Percentiles rank a stretch among this genome's conserved stretches.
These are phyloP conservation scores for Candidula unifasciata DNA, from an alignment of 2,888 invertebrate genomes.

Conservation along the genomic window DNA sequence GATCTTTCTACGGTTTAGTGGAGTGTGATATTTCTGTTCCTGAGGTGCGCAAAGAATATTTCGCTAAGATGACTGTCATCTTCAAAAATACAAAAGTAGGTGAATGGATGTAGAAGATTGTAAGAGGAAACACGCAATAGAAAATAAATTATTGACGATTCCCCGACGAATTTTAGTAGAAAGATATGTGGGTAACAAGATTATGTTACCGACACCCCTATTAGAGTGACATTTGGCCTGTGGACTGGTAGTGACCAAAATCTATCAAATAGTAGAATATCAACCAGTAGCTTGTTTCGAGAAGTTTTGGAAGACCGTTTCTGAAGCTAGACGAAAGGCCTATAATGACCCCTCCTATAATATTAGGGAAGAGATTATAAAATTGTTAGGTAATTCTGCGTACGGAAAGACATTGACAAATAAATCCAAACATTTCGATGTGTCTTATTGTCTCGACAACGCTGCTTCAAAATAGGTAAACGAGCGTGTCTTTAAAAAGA, in stretches of 20 bases:
- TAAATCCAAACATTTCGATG: not conserved
- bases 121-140: not conserved
- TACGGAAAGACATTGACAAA: not conserved
- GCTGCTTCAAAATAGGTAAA: not conserved
- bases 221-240: too few species aligned
- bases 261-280: too few species aligned
- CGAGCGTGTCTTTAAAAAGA: not conserved
- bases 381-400: not conserved
- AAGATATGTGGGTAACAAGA: not conserved
- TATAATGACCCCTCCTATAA: not conserved
- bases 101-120: not conserved
- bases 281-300: too few species aligned
- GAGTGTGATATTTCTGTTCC: not conserved
- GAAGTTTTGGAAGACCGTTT: too few species aligned
- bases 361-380: not conserved
- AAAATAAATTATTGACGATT: not conserved
- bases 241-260: too few species aligned
- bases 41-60: too few species aligned
- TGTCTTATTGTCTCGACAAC: not conserved
- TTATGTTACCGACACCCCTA: not conserved
- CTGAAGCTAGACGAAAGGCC: not conserved
- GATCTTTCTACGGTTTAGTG: not conserved
- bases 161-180: not conserved
- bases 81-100: not conserved
- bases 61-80: too few species aligned